These are phyloP conservation scores for Luscinia luscinia DNA, from an alignment of 2,797 vertebrate genomes.

Conservation along the genomic window DNA sequence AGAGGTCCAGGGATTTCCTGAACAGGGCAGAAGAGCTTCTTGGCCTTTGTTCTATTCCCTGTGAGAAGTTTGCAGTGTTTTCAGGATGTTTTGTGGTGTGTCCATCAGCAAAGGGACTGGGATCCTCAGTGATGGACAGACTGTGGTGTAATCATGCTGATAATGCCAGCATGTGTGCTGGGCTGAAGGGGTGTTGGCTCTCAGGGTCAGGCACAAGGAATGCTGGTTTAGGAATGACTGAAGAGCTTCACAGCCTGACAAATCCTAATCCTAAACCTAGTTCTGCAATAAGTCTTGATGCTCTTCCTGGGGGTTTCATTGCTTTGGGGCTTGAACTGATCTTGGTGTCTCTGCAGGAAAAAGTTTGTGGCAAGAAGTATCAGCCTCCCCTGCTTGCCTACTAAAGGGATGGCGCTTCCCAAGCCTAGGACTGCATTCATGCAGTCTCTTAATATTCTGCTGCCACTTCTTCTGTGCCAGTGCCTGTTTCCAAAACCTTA, in stretches of 20 bases:
- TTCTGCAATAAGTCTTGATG: neutral
- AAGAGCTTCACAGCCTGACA: neutral
- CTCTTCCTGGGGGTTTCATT: neutral
- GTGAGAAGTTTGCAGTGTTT: neutral
- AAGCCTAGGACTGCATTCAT: neutral
- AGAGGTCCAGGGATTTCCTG: neutral
- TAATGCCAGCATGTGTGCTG: rapidly evolving
- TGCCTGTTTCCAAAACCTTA: no score
- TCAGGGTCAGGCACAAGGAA: neutral
- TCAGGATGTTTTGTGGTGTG: neutral
- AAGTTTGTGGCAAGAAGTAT: neutral
- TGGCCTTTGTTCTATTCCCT: neutral
- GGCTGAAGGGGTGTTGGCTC: neutral
- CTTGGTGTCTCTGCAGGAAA: neutral
- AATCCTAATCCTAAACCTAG: neutral
- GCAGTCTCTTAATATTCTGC: neutral
- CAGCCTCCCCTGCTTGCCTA: neutral
- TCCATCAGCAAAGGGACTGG: neutral
- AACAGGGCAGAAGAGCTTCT: neutral
- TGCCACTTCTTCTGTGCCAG: no score
- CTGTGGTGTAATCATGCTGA: rapidly evolving
- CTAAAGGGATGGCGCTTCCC: neutral
- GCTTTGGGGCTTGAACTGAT: neutral
- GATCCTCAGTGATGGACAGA: neutral
- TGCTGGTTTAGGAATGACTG: neutral